Base-by-base conservation (phyloP, 2,888 invertebrate species). In the Sipunculus nudus region DNA sequence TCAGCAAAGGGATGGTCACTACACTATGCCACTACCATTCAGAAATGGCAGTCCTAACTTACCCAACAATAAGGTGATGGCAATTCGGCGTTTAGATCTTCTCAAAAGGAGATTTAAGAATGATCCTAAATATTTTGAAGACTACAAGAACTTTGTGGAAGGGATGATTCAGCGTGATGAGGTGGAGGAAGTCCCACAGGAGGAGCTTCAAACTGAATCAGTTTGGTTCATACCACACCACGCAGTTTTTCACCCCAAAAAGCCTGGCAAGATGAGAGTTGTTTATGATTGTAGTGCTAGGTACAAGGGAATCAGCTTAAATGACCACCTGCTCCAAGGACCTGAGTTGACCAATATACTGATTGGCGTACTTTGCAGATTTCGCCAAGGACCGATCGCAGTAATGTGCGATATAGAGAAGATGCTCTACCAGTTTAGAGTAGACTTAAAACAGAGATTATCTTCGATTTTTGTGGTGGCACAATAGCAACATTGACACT, bases 401-500 rank as follows among this genome's bases (percentile, higher is more conserved):
- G 6, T 46, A 6, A 6, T 6, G 26, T 8, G 25, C 5, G 46
- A 46, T 23, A 46, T 46, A 8, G 10, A 46, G 16, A 6, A 19
- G 16, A 46, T 46, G 46, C 26, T 46, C 25, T 23, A 21, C n/a
- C 25, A 46, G 25, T 19, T 25, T 4, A 16, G 16, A 46, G 21
- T 46, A 8, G 16, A 6, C 6, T 4, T 23, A 21, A 23, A 41
- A 4, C 6, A 4, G 46, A 5, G 23, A 46, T 46, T 3, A 6
- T 6, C 25, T 46, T 8, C 19, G 26, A 46, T 46, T 46, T 16
- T 16, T 46, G 5, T 46, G 46, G 46, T 46, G 46, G 46, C 46
- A 23, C 4, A 46, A 46, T 46, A 28, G 46, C 16, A 28, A 46
- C 5, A 4, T 21, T 21, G 8, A 4, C 25, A 3, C 21, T 25